phyloP scores from a whole-genome alignment of 2,888 invertebrate species.

The Athalia cordata region DNA sequence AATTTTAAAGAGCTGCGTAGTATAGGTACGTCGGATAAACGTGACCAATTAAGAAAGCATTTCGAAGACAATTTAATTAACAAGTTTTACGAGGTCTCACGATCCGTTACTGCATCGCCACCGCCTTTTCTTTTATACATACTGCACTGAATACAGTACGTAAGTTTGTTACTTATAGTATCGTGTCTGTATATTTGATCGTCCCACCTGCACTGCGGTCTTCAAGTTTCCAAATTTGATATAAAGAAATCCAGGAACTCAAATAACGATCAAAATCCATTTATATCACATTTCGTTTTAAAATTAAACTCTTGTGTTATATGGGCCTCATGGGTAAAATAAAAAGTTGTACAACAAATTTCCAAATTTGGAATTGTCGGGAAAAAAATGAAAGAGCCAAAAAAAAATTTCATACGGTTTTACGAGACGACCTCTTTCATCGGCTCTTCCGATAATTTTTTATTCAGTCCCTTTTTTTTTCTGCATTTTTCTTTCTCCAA shows the following conservation, averaged over 20 bases:
- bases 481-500: not conserved
- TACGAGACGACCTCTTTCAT: no score
- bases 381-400: no score
- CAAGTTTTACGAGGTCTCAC: not conserved
- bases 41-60: conserved; percentile 34
- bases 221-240: no score
- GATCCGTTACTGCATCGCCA: not conserved
- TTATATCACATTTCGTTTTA: not conserved
- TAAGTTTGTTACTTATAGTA: no score
- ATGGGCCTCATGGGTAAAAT: not conserved
- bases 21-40: not conserved
- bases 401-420: no score
- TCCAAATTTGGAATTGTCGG: no score
- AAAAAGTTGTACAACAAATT: not conserved
- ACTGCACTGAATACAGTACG: no score
- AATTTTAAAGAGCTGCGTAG: not conserved
- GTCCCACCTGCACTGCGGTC: no score
- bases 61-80: conserved; percentile 21
- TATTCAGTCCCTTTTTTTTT: not conserved
- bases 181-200: no score
- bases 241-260: no score
- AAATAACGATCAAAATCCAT: no score
- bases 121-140: not conserved
- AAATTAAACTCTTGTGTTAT: not conserved
- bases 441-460: no score